A percentile compares a stretch with the other conserved stretches of the same genome.
phyloP scores from a whole-genome alignment of 1,140 invertebrate genomes.

The Drosophila serrata region DNA sequence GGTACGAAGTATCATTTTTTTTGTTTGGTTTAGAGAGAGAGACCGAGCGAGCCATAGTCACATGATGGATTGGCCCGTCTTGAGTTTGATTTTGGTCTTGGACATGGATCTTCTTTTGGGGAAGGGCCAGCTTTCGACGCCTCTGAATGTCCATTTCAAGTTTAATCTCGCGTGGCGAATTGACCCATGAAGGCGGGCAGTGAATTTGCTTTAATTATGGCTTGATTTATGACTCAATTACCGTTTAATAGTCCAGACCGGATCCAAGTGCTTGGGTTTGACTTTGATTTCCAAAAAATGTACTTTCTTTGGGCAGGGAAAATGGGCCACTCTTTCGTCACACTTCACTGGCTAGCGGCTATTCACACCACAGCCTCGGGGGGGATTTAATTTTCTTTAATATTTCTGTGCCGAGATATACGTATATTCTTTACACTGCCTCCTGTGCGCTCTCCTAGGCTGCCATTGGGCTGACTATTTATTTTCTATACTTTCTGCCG shows the following conservation, averaged over 20 bases:
- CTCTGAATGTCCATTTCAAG: slow-evolving; percentile 40
- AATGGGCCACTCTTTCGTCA: slow-evolving; percentile 35
- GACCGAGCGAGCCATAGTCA: slow-evolving; percentile 9
- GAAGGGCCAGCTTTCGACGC: slow-evolving; percentile 4
- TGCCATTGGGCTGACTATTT: slow-evolving; percentile 46
- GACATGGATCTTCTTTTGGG: not conserved
- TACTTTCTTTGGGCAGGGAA: slow-evolving; percentile 20
- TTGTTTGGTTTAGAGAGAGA: not conserved
- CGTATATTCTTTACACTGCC: slow-evolving; percentile 46
- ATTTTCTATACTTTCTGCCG: slow-evolving; percentile 56
- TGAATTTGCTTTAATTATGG: slow-evolving; percentile 49
- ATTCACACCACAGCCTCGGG: slow-evolving; percentile 19
- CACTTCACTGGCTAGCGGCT: slow-evolving; percentile 34
- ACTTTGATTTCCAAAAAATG: slow-evolving; percentile 31
- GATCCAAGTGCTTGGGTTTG: slow-evolving; percentile 29
- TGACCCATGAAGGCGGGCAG: slow-evolving; percentile 16
- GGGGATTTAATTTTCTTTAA: slow-evolving; percentile 52
- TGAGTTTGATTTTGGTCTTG: slow-evolving; percentile 29
- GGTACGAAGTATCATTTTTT: slow-evolving; percentile 6
- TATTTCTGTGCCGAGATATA: slow-evolving; percentile 25
- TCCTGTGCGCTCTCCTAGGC: slow-evolving; percentile 25
- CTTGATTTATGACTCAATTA: slow-evolving; percentile 73
- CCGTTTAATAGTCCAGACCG: slow-evolving; percentile 63
- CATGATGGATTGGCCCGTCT: slow-evolving; percentile 43
- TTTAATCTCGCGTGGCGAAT: slow-evolving; percentile 53